Evolutionary conservation across 2,888 invertebrate species (phyloP), one percentile per base, ranked within the genome.

Genomic region (Mylabris sibirica): DNA sequence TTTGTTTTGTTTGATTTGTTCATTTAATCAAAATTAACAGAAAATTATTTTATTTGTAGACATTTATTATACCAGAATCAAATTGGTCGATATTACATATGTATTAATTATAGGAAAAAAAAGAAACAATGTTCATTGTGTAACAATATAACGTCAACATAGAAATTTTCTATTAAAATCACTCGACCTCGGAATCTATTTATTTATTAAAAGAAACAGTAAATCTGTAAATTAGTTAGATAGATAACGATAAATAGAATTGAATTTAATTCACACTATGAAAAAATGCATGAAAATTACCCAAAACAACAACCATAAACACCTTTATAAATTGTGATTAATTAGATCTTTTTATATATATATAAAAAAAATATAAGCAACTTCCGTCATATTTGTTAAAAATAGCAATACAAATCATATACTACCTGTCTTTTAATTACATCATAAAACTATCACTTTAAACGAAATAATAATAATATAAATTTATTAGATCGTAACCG

Each of bases 111-210:
- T 24, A 53, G 11, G 20, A 1, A 53, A 24, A 22, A 53, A 53
- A 9, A 49, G 41, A 60, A 65, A 65, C 65, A 65, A 65, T 65
- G 65, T 53, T 53, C 35, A 65, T 49, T 61, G 64, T 34, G 59
- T 64, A 61, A 65, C 65, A 49, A 67, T 41, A 17, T 26, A 38
- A 20, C 22, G 30, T n/a, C 14, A 41, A 59, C 20, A 63, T 63
- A 63, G n/a, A 63, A 63, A 49, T 6, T 61, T 61, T 61, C 61
- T 61, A 61, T 61, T 61, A 61, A 61, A 61, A 61, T 61, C 41
- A 61, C 61, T 61, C 35, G 61, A 61, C 61, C 61, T 61, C 41
- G 61, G 35, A 61, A 61, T 41, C 22, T 41, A 41, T 61, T 30
- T 30, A 30, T 30, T 30, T 61, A 61, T 61, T 61, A 61, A 61